A percentile compares a stretch with the other conserved stretches of the same genome.
Evolutionary conservation across 1,140 invertebrate genomes (phyloP).

Genomic region (Drosophila pruinosa): DNA sequence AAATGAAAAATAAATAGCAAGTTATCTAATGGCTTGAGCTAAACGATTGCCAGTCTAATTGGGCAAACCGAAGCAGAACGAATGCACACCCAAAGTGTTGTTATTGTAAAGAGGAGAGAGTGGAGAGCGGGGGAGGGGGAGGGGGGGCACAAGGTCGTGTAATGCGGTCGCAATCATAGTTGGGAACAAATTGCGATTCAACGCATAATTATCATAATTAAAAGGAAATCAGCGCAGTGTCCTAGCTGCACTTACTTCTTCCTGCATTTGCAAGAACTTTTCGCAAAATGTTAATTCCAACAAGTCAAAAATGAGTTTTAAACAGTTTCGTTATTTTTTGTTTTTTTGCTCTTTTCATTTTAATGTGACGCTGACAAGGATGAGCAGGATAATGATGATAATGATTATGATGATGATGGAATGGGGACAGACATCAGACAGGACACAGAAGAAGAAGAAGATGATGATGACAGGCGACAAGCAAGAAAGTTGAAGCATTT

Average conservation of each 20-base stretch:
- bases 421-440: not conserved
- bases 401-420: not conserved
- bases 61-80: slow-evolving; percentile 3
- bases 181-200: slow-evolving; percentile 34
- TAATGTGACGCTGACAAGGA: slow-evolving; percentile 14
- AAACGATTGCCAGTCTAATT: slow-evolving; percentile 8
- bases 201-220: slow-evolving; percentile 72
- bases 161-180: not conserved
- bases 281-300: slow-evolving; percentile 22
- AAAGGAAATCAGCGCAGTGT: slow-evolving; percentile 60
- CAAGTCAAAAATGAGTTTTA: slow-evolving; percentile 52
- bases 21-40: slow-evolving; percentile 5
- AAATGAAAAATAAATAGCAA: not conserved
- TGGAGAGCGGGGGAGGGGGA: not conserved
- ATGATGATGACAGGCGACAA: not conserved
- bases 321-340: slow-evolving; percentile 4
- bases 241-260: slow-evolving; percentile 7
- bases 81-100: slow-evolving; percentile 4
- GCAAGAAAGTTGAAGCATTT: slow-evolving; percentile 19
- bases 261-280: slow-evolving; percentile 13
- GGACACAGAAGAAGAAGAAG: not conserved
- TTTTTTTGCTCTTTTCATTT: not conserved
- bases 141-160: not conserved
- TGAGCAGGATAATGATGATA: not conserved
- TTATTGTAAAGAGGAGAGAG: not conserved